phyloP scores from a whole-genome alignment of 2,888 invertebrate genomes.

The Pterobdella sp. region DNA sequence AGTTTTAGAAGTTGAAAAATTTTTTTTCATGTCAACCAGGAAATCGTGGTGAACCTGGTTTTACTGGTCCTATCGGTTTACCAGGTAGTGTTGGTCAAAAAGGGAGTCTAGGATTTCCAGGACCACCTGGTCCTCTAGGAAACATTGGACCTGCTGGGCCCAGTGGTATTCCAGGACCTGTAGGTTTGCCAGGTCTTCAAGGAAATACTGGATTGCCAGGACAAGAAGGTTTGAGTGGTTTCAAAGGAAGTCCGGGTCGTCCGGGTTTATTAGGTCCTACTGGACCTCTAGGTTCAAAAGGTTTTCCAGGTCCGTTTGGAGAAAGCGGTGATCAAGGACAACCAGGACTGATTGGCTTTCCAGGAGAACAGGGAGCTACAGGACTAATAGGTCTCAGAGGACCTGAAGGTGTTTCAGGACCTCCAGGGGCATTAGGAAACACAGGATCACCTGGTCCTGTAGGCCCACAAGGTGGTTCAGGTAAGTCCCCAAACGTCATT shows the following conservation, averaged over 20 bases:
- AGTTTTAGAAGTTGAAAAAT: no score
- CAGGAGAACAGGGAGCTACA: conserved; percentile 28
- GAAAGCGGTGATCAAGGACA: conserved; percentile 16
- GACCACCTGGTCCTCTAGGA: background rate
- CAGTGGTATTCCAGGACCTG: background rate
- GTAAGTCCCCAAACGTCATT: background rate
- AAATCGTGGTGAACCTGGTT: conserved; percentile 29
- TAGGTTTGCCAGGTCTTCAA: background rate
- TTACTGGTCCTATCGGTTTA: conserved; percentile 19
- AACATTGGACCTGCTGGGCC: background rate
- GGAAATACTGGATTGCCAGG: background rate
- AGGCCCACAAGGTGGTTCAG: conserved; percentile 18
- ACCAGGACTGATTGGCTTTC: conserved; percentile 28
- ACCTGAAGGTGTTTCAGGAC: conserved; percentile 18
- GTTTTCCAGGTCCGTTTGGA: conserved; percentile 9
- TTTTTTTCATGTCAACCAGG: no score
- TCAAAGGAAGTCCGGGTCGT: background rate
- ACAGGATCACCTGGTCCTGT: conserved; percentile 8
- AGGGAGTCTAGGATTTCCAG: background rate
- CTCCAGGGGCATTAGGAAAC: background rate
- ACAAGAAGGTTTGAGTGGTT: background rate
- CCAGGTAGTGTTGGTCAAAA: background rate
- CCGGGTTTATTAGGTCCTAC: background rate
- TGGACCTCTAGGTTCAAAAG: background rate
- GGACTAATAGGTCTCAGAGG: conserved; percentile 23